Evolutionary conservation across 1,140 invertebrate genomes (phyloP).

Genomic region (Pogonomyrmex barbatus): DNA sequence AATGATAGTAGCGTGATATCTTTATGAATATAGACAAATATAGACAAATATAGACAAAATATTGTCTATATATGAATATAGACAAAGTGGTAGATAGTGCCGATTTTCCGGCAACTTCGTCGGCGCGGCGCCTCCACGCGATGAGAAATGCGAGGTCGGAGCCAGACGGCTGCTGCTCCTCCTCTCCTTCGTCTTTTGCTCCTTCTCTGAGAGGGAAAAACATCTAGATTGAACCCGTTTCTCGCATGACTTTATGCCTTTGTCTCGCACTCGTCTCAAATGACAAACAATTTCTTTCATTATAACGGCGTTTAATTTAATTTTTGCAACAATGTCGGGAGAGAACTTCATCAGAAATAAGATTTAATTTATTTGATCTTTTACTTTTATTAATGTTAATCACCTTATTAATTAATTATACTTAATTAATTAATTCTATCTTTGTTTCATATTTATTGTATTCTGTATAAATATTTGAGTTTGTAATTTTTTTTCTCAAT

Average conservation of each 20-base stretch:
- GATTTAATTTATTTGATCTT: neutral
- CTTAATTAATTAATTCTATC: neutral
- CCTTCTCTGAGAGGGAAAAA: neutral
- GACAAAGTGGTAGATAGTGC: conserved; percentile 20
- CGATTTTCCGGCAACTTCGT: conserved; percentile 39
- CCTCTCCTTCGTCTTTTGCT: neutral
- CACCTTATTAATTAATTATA: neutral
- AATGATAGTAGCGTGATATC: conserved; percentile 27
- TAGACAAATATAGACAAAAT: too few species aligned
- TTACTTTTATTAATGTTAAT: neutral
- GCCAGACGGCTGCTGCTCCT: conserved; percentile 28
- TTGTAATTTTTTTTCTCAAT: neutral
- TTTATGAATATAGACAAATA: conserved; percentile 23
- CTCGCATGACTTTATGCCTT: neutral
- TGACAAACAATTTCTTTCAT: conserved; percentile 13
- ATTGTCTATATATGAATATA: conserved; percentile 19
- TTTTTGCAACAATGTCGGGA: neutral
- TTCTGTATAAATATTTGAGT: neutral
- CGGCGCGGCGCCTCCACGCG: conserved; percentile 61
- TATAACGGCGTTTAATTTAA: neutral
- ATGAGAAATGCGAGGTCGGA: conserved; percentile 61
- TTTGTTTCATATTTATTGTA: neutral
- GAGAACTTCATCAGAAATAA: neutral
- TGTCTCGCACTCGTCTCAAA: neutral
- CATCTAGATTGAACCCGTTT: conserved; percentile 5